phyloP scores from a whole-genome alignment of 2,888 invertebrate species.

The Onchidella celtica region DNA sequence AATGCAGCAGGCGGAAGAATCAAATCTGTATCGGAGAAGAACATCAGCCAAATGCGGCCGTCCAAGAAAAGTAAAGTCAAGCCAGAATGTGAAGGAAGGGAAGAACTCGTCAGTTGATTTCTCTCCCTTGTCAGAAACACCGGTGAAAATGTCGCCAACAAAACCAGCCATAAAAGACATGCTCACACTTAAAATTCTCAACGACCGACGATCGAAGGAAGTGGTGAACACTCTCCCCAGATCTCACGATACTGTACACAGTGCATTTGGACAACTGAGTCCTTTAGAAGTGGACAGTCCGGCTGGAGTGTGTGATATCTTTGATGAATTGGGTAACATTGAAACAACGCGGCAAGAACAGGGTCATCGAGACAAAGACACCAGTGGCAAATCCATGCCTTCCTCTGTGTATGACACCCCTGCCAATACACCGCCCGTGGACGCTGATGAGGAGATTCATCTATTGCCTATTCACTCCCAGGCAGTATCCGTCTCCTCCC shows the following conservation, averaged over 20 bases:
- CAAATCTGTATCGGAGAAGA: neutral
- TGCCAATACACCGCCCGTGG: constrained; percentile 42
- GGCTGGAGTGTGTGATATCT: neutral
- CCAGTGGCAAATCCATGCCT: neutral
- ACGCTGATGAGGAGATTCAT: constrained; percentile 12
- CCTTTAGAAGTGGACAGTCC: constrained; percentile 34
- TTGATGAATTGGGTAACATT: constrained; percentile 11
- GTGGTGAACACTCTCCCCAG: neutral
- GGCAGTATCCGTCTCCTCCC: neutral
- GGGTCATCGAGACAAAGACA: neutral
- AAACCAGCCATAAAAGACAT: constrained; percentile 46
- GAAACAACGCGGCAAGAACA: neutral
- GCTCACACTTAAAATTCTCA: constrained; percentile 40
- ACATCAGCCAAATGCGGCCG: neutral
- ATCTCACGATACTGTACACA: neutral
- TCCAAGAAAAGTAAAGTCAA: constrained; percentile 6
- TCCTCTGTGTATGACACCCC: constrained; percentile 46
- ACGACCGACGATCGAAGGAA: constrained; percentile 37
- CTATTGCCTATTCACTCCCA: constrained; percentile 4
- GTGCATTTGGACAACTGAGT: constrained; percentile 38
- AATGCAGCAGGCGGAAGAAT: neutral
- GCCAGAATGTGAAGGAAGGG: neutral
- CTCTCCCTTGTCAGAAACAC: neutral
- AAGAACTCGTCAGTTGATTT: neutral
- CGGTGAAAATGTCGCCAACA: neutral